phyloP scores from a whole-genome alignment of 2,888 invertebrate genomes.

The Rambutsinella grinnellia region DNA sequence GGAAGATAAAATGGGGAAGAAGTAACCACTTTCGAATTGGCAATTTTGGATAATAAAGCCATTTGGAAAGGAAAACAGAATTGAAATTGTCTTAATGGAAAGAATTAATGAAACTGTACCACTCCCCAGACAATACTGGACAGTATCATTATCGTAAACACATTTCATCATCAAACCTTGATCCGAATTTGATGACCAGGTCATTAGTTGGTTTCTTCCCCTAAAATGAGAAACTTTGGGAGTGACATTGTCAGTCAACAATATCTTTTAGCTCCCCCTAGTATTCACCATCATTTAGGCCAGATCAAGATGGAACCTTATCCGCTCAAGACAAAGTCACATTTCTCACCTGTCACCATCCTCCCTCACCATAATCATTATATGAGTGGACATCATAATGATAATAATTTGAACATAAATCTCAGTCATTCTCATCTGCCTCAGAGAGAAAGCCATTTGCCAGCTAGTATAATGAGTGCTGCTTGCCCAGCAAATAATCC shows the following conservation, averaged over 20 bases:
- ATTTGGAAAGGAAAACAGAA: no score
- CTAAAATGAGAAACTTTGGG: constrained; percentile 50
- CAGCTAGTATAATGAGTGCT: constrained; percentile 28
- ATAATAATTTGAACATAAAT: constrained; percentile 20
- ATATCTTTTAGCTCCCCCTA: constrained; percentile 5
- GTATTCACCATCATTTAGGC: not conserved
- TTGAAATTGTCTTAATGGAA: no score
- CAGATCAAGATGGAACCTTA: constrained; percentile 28
- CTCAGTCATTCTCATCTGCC: constrained; percentile 26
- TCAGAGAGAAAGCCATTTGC: constrained; percentile 20
- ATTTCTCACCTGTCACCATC: constrained; percentile 43
- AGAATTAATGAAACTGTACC: no score
- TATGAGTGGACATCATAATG: constrained; percentile 6
- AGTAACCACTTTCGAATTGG: no score
- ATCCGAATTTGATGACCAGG: no score
- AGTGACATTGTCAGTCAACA: constrained; percentile 28
- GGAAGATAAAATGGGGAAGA: no score
- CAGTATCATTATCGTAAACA: not conserved
- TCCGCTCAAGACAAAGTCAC: constrained; percentile 25
- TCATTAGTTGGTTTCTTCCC: constrained; percentile 11
- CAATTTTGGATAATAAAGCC: not conserved
- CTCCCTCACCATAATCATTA: constrained; percentile 15
- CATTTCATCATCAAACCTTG: no score
- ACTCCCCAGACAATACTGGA: no score
- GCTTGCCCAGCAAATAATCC: constrained; percentile 34